Evolutionary conservation across 2,888 invertebrate species (phyloP), one percentile per base, ranked within the genome.

Genomic region (Melikaiella ostensackeni): DNA sequence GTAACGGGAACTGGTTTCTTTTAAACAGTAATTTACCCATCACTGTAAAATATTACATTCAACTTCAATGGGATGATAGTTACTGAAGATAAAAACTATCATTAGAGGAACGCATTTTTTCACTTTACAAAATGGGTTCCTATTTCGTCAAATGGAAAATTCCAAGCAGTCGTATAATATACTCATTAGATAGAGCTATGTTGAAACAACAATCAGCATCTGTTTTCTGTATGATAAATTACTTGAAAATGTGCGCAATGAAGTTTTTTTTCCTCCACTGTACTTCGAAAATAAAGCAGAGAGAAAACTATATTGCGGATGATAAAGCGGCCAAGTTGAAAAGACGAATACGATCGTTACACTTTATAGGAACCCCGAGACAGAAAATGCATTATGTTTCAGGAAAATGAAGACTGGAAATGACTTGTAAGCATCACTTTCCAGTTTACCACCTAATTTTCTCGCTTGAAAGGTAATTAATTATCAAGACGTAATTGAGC

Each of bases 201-300:
- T 75, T 74, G 77, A 38, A 77, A 74, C 70, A 75, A 85, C 88
- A 88, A 88, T 88, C 86, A 85, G 81, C 84, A 80, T 85, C 82
- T 83, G 82, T 83, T 84, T 81, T 77, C 77, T 80, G 76, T 75
- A 81, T 85, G 87, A 87, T 87, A 84, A 87, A 88, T 87, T 79
- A 80, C 79, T 75, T 74, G 84, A 80, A 85, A 82, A 82, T 80
- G 75, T 63, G 79, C 75, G 81, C 81, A 84, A 85, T 85, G 85
- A 82, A 82, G 82, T 81, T 86, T 82, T 70, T 70, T 70, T 42
- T 16, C 11, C 42, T 70, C 27, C 19, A 70, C 50, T 50, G 50
- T 19, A 33, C 50, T 33, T 74, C 77, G 81, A 84, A 83, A 86
- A 86, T 85, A 83, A 80, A 78, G 80, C 80, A 76, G 66, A 81